These are phyloP conservation scores for Paradoxurus hermaphroditus DNA, from an alignment of 2,113 vertebrate genomes.

Conservation along the genomic window DNA sequence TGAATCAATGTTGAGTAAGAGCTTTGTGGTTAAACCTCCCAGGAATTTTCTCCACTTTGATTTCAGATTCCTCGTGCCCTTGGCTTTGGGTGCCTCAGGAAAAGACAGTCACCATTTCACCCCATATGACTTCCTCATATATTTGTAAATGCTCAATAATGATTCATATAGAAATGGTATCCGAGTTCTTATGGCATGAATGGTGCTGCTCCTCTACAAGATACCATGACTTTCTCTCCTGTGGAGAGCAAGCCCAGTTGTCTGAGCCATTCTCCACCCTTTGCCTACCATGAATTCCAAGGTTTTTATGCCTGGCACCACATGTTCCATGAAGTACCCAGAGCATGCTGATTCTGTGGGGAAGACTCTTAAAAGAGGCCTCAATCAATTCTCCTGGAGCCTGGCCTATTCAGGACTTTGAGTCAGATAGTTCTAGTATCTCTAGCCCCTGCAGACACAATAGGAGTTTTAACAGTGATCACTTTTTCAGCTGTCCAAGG, in stretches of 20 bases:
- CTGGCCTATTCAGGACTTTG: not conserved
- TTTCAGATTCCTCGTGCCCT: not conserved
- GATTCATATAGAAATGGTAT: not conserved
- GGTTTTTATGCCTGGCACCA: not conserved
- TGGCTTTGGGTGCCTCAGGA: not conserved
- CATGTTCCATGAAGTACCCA: not conserved
- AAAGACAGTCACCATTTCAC: not conserved
- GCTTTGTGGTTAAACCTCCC: not conserved
- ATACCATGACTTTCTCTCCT: not conserved
- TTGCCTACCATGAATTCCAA: not conserved
- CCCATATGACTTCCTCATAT: not conserved
- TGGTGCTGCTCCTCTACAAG: not conserved
- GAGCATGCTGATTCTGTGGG: not conserved
- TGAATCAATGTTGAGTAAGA: not conserved
- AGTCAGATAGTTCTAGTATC: not conserved
- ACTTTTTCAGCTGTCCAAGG: constrained; percentile 85
- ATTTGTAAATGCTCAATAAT: not conserved
- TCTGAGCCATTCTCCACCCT: not conserved
- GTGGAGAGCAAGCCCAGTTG: not conserved
- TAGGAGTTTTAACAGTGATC: constrained; percentile 86
- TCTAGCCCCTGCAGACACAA: constrained; percentile 79
- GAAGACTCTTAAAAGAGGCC: not conserved
- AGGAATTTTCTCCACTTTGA: not conserved
- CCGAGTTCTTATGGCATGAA: not conserved
- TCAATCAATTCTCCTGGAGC: not conserved